These are phyloP conservation scores for Tipula confusa DNA, from an alignment of 2,888 invertebrate genomes.

Conservation along the genomic window DNA sequence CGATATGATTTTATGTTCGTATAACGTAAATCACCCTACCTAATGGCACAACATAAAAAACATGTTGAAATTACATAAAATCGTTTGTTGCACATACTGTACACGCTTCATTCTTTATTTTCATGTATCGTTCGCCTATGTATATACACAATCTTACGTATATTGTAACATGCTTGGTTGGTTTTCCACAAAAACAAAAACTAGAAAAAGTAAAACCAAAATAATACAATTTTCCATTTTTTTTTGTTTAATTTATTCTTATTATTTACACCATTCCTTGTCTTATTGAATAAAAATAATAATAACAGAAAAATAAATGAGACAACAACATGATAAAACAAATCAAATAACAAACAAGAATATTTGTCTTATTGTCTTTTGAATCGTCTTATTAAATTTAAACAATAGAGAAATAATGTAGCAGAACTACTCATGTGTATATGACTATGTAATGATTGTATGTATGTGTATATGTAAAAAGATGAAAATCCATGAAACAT, in stretches of 20 bases:
- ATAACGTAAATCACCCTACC: background rate
- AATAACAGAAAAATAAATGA: no score
- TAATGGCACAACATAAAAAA: background rate
- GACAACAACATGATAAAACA: background rate
- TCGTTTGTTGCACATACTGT: background rate
- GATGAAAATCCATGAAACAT: background rate
- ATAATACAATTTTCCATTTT: background rate
- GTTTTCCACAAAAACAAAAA: background rate
- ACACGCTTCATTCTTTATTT: background rate
- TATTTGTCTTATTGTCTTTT: constrained; percentile 6
- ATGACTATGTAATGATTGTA: background rate
- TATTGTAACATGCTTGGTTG: constrained; percentile 7
- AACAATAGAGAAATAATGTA: constrained; percentile 3
- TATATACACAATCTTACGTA: background rate
- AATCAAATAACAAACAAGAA: background rate
- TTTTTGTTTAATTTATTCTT: constrained; percentile 12
- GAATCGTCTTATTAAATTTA: background rate
- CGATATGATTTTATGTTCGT: background rate
- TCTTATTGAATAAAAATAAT: background rate
- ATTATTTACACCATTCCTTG: background rate
- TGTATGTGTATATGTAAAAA: background rate
- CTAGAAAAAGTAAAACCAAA: background rate
- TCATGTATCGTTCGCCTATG: background rate
- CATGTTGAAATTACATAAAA: background rate
- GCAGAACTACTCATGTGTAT: background rate